These are phyloP conservation scores for Epizoanthus rinbou DNA, from an alignment of 92 coral and sea anemone genomes.

Conservation along the genomic window DNA sequence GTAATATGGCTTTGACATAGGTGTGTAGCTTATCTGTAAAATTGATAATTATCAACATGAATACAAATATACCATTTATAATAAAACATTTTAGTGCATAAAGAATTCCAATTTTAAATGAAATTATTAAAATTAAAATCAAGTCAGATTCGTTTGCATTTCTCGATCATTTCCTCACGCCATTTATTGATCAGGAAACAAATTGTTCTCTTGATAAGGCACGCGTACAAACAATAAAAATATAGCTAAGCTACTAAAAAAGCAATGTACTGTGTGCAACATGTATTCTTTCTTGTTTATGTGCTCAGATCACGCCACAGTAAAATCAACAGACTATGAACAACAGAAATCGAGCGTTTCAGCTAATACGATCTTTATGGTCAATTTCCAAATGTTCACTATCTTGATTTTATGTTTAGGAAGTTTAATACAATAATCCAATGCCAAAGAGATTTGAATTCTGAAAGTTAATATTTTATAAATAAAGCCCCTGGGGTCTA, in stretches of 20 bases:
- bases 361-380: background rate
- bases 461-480: background rate
- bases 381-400: background rate
- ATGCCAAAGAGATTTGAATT: background rate
- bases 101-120: background rate
- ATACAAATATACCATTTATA: background rate
- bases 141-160: no score
- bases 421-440: background rate
- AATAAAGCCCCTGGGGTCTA: background rate
- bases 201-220: background rate
- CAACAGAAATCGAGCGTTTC: conserved; percentile 10
- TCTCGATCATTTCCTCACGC: no score
- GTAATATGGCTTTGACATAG: conserved; percentile 81
- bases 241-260: background rate
- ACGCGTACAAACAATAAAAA: background rate
- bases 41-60: background rate
- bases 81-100: background rate
- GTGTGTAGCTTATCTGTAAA: conserved; percentile 74
- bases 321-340: conserved; percentile 5
- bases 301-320: no score
- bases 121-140: background rate
- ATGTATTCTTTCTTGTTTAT: no score
- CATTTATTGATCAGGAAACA: background rate
- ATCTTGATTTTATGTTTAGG: background rate
- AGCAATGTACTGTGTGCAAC: no score